Conservation (phyloP, 2,797 vertebrate species). For the Acanthiza pusilla region DNA sequence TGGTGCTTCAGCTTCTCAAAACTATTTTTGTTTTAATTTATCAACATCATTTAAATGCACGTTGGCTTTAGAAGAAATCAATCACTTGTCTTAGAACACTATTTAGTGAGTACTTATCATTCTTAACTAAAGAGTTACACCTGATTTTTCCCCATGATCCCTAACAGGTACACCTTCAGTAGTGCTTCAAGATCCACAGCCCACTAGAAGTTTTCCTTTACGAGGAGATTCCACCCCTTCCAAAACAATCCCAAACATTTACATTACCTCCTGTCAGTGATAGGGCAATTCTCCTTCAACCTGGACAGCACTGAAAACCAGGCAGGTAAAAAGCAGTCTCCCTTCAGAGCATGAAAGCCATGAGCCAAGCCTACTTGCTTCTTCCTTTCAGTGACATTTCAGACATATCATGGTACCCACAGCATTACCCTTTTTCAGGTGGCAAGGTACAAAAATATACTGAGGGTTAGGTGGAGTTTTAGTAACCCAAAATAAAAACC, state of each 20-base stretch:
- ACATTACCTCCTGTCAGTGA: not conserved
- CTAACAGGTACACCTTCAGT: not conserved
- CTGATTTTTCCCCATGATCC: not conserved
- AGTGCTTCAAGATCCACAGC: not conserved
- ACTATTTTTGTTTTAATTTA: not conserved
- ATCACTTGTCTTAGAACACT: not conserved
- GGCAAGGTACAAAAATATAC: not conserved
- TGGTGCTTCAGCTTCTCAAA: not conserved
- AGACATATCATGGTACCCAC: not conserved
- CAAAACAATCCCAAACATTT: not conserved
- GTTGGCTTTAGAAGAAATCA: not conserved
- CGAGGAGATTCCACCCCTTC: not conserved
- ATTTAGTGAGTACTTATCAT: not conserved
- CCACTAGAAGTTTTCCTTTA: not conserved
- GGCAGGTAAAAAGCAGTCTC: not conserved
- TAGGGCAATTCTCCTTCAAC: not conserved
- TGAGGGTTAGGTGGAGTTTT: accelerated
- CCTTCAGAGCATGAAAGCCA: not conserved
- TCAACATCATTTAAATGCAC: not conserved
- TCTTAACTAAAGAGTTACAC: not conserved
- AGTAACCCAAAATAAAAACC: not conserved
- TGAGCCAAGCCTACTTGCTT: not conserved
- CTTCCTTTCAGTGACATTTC: not conserved
- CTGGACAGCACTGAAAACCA: not conserved
- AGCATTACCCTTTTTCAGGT: accelerated